Percentiles rank a stretch among this genome's conserved stretches.
Conservation (phyloP, 2,113 vertebrate genomes). For the Serilophus lunatus region DNA sequence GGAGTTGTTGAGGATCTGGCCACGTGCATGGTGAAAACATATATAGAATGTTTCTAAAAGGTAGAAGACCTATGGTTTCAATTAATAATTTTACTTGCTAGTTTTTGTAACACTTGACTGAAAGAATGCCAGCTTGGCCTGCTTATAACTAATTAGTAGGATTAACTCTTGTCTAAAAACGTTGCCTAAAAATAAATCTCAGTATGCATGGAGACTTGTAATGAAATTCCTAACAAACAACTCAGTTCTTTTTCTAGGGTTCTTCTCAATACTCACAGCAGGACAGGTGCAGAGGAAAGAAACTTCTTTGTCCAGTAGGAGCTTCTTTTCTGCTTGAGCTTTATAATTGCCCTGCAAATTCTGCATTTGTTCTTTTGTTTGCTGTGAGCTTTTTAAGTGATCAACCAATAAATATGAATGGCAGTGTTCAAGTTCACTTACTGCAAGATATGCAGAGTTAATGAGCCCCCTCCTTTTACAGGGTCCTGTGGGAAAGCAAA, state of each 20-base stretch:
- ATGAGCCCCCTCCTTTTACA: not conserved
- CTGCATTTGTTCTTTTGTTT: not conserved
- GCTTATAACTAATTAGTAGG: not conserved
- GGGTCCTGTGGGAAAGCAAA: not conserved
- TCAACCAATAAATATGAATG: not conserved
- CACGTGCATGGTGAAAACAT: not conserved
- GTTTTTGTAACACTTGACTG: not conserved
- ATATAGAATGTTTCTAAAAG: not conserved
- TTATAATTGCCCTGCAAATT: not conserved
- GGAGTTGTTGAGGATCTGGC: not conserved
- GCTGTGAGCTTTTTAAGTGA: not conserved
- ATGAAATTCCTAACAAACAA: not conserved
- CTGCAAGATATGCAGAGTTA: not conserved
- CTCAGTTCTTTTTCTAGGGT: not conserved
- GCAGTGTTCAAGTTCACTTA: not conserved
- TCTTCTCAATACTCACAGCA: not conserved
- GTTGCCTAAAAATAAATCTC: not conserved
- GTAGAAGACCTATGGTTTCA: not conserved
- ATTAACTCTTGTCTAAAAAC: not conserved
- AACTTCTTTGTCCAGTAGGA: not conserved
- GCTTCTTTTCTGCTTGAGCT: not conserved
- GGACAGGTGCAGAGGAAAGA: not conserved
- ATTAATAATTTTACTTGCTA: not conserved
- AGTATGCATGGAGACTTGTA: not conserved
- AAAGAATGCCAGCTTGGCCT: not conserved